Conservation (phyloP, 2,888 invertebrate species). For the Meiosimyza decipiens region DNA sequence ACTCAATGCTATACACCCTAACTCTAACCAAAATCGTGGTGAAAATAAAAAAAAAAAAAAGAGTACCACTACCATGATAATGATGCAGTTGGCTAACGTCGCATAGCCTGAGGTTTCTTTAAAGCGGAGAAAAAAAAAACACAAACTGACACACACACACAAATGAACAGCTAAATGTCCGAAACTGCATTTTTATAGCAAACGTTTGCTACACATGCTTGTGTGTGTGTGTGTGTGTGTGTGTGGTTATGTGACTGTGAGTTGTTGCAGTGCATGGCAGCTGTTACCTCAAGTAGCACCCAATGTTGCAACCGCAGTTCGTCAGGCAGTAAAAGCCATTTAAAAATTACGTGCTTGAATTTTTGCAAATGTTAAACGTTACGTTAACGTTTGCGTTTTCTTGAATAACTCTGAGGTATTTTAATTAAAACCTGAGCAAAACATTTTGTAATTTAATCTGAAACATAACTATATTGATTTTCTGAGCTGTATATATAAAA, state of each 20-base stretch:
- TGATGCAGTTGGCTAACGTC: conserved; percentile 16
- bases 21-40: no score
- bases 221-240: conserved; percentile 30
- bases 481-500: no score
- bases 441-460: no score
- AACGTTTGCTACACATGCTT: conserved; percentile 5
- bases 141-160: not conserved
- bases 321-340: conserved; percentile 58
- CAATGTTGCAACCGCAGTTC: conserved; percentile 32
- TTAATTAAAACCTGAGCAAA: no score
- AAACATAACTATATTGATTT: no score
- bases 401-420: no score
- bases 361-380: conserved; percentile 44
- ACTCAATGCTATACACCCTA: no score
- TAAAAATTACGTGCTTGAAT: conserved; percentile 63
- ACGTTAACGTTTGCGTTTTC: conserved; percentile 11
- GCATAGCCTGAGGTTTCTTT: conserved; percentile 26
- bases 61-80: not conserved
- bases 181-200: conserved; percentile 22
- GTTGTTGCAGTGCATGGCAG: conserved; percentile 22
- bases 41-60: no score
- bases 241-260: conserved; percentile 9
- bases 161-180: conserved; percentile 20
- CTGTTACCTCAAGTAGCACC: not conserved
- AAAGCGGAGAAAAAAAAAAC: not conserved